Percentiles rank a stretch among this genome's conserved stretches.
phyloP scores from a whole-genome alignment of 2,797 vertebrate species.

The Spondyliosoma cantharus region DNA sequence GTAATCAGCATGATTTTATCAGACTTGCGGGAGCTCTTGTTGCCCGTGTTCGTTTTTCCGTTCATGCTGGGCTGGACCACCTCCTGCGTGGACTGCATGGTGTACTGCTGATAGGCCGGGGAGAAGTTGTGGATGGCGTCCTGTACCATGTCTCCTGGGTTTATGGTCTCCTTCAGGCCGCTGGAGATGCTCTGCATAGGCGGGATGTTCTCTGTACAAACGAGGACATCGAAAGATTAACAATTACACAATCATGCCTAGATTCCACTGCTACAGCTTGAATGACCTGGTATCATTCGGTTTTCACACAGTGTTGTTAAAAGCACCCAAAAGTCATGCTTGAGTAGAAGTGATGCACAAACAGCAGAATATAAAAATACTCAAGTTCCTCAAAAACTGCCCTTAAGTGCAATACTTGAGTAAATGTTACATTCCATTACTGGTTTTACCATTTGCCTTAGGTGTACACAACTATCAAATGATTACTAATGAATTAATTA shows the following conservation, averaged over 20 bases:
- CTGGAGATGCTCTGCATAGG: constrained; percentile 98
- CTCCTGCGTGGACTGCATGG: constrained; percentile 93
- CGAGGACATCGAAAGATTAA: neutral
- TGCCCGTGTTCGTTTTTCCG: constrained; percentile 66
- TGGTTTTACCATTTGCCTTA: too few species aligned
- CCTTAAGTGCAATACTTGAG: too few species aligned
- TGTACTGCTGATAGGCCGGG: constrained; percentile 93
- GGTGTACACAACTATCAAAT: neutral
- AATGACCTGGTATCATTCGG: too few species aligned
- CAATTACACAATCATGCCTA: neutral
- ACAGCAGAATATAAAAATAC: too few species aligned
- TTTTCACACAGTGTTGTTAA: too few species aligned
- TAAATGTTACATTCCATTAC: too few species aligned
- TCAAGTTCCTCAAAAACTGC: too few species aligned
- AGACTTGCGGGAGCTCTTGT: constrained; percentile 84
- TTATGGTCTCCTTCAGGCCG: constrained; percentile 95
- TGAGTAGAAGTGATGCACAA: too few species aligned
- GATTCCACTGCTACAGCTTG: neutral
- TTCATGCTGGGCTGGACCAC: constrained; percentile 83
- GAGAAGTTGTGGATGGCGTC: constrained; percentile 99
- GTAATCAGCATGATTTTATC: constrained; percentile 95
- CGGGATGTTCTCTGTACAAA: constrained; percentile 83
- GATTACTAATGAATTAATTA: neutral
- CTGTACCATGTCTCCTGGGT: constrained; percentile 94
- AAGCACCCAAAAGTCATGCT: too few species aligned